phyloP scores from a whole-genome alignment of 2,888 invertebrate species.

The Brassicogethes aeneus region DNA sequence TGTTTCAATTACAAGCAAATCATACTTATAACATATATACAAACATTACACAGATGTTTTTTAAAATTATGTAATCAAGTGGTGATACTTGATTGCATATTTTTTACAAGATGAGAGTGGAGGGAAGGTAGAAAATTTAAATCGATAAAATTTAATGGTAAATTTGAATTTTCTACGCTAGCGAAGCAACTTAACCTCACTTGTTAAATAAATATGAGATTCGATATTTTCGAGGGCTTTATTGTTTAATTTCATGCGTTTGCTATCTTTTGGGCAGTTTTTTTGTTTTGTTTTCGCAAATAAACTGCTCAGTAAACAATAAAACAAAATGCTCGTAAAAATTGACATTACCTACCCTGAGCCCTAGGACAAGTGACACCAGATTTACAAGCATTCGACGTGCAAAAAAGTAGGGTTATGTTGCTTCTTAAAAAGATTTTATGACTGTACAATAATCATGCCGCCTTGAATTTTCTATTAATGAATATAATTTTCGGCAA shows the following conservation, averaged over 20 bases:
- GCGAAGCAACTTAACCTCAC: neutral
- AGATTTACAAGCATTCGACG: conserved; percentile 14
- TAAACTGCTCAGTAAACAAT: too few relatives aligned
- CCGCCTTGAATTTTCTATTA: neutral
- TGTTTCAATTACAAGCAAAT: conserved; percentile 26
- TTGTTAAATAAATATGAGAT: too few relatives aligned
- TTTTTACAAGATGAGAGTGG: conserved; percentile 12
- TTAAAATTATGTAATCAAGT: conserved; percentile 21
- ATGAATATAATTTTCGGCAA: conserved; percentile 3
- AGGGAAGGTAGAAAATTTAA: conserved; percentile 10
- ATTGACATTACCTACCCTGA: conserved; percentile 24
- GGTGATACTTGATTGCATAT: conserved; percentile 25
- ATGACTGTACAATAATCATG: neutral
- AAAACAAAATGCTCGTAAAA: conserved; percentile 16
- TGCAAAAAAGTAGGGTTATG: neutral
- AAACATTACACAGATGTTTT: conserved; percentile 15
- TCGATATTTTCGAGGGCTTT: too few relatives aligned
- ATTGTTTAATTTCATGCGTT: too few relatives aligned
- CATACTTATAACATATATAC: conserved; percentile 32
- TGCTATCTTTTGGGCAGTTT: too few relatives aligned
- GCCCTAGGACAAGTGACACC: conserved; percentile 24
- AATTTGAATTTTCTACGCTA: neutral
- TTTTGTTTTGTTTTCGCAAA: too few relatives aligned
- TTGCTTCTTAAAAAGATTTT: neutral
- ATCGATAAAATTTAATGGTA: conserved; percentile 5